Conservation (phyloP, 1,140 invertebrate genomes). For the Drosophila subpulchrella region DNA sequence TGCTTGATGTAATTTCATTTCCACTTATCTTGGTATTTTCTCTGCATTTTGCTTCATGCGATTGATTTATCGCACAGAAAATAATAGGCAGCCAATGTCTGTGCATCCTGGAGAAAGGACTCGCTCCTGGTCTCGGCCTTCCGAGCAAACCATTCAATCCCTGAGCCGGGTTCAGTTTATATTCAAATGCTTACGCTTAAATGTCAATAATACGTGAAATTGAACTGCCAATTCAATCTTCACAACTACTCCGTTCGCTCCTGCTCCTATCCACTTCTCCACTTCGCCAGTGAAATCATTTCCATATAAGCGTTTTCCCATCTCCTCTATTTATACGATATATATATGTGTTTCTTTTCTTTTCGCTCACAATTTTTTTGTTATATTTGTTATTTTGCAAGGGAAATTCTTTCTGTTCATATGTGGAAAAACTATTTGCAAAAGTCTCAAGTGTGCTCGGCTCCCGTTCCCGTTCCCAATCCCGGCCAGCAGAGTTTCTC, state of each 20-base stretch:
- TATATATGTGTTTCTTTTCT: slow-evolving; percentile 68
- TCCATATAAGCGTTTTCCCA: slow-evolving; percentile 71
- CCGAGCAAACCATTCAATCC: slow-evolving; percentile 32
- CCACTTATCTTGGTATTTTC: slow-evolving; percentile 62
- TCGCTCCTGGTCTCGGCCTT: slow-evolving; percentile 10
- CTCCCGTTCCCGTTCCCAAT: slow-evolving; percentile 2
- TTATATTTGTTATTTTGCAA: slow-evolving; percentile 14
- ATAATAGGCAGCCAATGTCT: slow-evolving; percentile 74
- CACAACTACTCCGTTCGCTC: slow-evolving; percentile 47
- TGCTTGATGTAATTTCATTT: slow-evolving; percentile 58
- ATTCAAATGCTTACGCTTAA: slow-evolving; percentile 70
- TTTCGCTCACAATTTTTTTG: slow-evolving; percentile 17
- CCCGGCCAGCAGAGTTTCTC: slow-evolving; percentile 4
- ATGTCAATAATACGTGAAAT: slow-evolving; percentile 83
- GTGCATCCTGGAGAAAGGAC: slow-evolving; percentile 35
- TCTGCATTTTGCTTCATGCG: slow-evolving; percentile 56
- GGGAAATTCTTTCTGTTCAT: slow-evolving; percentile 55
- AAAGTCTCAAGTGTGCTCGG: slow-evolving; percentile 76
- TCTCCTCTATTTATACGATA: slow-evolving; percentile 65
- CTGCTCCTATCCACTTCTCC: slow-evolving; percentile 1
- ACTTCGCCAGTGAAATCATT: slow-evolving; percentile 57
- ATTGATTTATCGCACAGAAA: slow-evolving; percentile 72
- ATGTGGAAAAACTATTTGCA: slow-evolving; percentile 77
- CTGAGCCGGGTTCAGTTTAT: slow-evolving; percentile 56
- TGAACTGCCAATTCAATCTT: slow-evolving; percentile 81